Percentiles rank a stretch among this genome's conserved stretches.
Evolutionary conservation across 1,140 invertebrate species (phyloP).

Genomic region (Halictus rubicundus): DNA sequence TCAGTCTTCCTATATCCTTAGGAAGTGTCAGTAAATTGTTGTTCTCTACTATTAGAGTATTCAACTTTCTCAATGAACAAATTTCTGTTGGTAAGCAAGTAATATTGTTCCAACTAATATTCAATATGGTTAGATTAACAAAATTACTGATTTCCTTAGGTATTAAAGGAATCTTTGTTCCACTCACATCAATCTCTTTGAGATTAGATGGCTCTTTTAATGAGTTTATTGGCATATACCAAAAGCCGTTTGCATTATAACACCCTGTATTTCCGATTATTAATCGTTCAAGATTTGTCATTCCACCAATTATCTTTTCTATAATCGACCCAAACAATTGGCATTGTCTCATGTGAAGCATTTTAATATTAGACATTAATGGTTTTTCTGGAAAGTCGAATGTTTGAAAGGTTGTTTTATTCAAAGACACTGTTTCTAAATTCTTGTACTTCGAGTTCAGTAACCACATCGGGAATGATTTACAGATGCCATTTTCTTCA

Average conservation of each 20-base stretch:
- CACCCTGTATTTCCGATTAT: conserved; percentile 49
- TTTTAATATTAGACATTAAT: conserved; percentile 44
- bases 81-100: conserved; percentile 66
- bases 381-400: conserved; percentile 35
- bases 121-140: conserved; percentile 54
- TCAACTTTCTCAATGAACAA: conserved; percentile 57
- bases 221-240: conserved; percentile 45
- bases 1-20: conserved; percentile 57
- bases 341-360: conserved; percentile 59
- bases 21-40: conserved; percentile 60
- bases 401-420: conserved; percentile 54
- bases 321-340: conserved; percentile 46
- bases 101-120: conserved; percentile 62
- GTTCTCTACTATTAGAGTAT: conserved; percentile 48
- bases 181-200: conserved; percentile 44
- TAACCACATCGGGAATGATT: conserved; percentile 68
- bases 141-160: conserved; percentile 48
- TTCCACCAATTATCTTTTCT: conserved; percentile 46
- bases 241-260: conserved; percentile 47
- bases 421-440: conserved; percentile 54
- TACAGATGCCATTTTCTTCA: conserved; percentile 33
- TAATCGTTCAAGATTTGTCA: conserved; percentile 58
- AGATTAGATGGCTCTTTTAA: conserved; percentile 43
- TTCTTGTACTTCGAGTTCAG: conserved; percentile 50
- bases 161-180: conserved; percentile 48